Percentiles rank a stretch among this genome's conserved stretches.
Conservation (phyloP, 2,797 vertebrate genomes). For the Halcyon smyrnensis region DNA sequence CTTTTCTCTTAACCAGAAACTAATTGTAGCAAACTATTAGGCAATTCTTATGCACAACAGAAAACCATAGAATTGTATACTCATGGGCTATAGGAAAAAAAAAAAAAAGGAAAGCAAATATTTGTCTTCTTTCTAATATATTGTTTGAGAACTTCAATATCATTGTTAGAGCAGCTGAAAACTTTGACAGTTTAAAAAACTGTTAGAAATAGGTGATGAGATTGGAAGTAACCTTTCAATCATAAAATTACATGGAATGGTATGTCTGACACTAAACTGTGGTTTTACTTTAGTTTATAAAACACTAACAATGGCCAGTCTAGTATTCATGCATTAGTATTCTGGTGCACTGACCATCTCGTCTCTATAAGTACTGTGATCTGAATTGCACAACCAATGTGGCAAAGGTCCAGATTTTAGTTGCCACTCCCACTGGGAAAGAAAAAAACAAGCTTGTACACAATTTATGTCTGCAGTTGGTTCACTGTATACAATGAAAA, state of each 20-base stretch:
- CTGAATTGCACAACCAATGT: slow-evolving; percentile 72
- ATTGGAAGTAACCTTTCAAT: background rate
- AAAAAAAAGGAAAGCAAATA: background rate
- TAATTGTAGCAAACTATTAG: background rate
- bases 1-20: background rate
- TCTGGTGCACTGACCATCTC: slow-evolving; percentile 55
- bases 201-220: background rate
- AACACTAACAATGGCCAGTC: slow-evolving; percentile 40
- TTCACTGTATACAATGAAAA: background rate
- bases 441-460: background rate
- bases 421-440: slow-evolving; percentile 60
- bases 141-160: background rate
- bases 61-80: background rate
- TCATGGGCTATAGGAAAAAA: background rate
- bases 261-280: background rate
- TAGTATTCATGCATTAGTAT: slow-evolving; percentile 63
- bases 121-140: background rate
- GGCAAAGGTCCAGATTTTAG: slow-evolving; percentile 62
- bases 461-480: background rate
- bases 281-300: slow-evolving; percentile 51
- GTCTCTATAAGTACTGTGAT: slow-evolving; percentile 68
- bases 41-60: background rate
- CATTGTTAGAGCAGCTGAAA: background rate
- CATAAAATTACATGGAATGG: background rate
- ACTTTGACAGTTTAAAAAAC: background rate